These are phyloP conservation scores for Andricus grossulariae DNA, from an alignment of 1,140 invertebrate species.

Conservation along the genomic window DNA sequence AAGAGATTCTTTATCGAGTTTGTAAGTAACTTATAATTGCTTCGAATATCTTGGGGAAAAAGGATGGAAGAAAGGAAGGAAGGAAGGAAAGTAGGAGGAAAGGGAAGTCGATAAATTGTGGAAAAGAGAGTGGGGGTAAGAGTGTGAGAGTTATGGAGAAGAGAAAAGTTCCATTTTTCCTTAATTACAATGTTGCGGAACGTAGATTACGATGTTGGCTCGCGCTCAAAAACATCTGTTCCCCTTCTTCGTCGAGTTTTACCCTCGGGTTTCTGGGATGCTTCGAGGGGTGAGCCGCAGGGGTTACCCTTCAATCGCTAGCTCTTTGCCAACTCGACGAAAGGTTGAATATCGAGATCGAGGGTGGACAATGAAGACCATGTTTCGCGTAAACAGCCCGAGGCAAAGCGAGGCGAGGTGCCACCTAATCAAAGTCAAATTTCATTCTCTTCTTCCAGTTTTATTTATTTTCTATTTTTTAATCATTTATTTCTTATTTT, in stretches of 20 bases:
- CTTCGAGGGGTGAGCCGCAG: constrained; percentile 63
- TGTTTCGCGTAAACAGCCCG: constrained; percentile 64
- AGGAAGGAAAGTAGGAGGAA: constrained; percentile 36
- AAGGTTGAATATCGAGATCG: constrained; percentile 62
- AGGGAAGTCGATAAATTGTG: constrained; percentile 1
- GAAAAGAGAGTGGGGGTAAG: constrained; percentile 39
- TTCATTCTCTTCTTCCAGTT: constrained; percentile 39
- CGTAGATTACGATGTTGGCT: constrained; percentile 75
- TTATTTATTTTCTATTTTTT: too few species aligned
- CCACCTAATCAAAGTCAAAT: constrained; percentile 67
- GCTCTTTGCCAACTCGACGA: constrained; percentile 53
- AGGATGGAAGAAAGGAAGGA: constrained; percentile 21
- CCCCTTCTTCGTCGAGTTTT: constrained; percentile 64
- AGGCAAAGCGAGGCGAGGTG: constrained; percentile 53
- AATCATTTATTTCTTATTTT: neutral
- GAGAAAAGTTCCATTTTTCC: constrained; percentile 66
- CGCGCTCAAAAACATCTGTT: constrained; percentile 76
- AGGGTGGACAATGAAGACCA: constrained; percentile 59
- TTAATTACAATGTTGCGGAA: constrained; percentile 75
- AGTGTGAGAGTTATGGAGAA: constrained; percentile 36
- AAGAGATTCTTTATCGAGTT: neutral
- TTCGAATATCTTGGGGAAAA: neutral
- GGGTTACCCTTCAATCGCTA: constrained; percentile 62
- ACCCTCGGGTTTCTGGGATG: constrained; percentile 57
- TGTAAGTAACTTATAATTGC: constrained; percentile 15